These are phyloP conservation scores for Xenus cinereus DNA, from an alignment of 2,113 vertebrate species.

Conservation along the genomic window DNA sequence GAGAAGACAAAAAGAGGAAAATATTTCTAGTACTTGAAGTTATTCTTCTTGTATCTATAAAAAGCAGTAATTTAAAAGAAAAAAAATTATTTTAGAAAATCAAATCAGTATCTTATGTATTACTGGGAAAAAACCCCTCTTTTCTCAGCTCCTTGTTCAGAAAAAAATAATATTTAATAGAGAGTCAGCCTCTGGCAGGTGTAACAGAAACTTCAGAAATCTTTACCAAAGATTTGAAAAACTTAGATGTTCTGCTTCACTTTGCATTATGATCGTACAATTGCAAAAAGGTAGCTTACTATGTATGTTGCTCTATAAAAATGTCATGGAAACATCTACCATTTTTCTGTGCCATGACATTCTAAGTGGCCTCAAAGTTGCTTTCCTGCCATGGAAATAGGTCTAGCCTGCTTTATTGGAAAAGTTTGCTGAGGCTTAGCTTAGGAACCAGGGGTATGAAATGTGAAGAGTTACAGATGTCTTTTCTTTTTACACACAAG, in stretches of 20 bases:
- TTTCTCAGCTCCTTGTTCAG: neutral
- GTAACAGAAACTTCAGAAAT: neutral
- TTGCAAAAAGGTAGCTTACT: neutral
- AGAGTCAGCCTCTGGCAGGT: neutral
- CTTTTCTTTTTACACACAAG: neutral
- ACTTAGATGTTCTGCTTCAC: neutral
- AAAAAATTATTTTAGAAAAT: neutral
- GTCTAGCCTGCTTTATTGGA: neutral
- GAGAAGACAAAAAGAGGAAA: neutral
- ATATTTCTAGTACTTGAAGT: neutral
- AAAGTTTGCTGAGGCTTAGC: neutral
- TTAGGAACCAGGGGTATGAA: neutral
- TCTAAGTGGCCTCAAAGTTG: neutral
- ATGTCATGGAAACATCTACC: neutral
- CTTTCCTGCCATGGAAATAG: neutral
- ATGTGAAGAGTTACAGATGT: neutral
- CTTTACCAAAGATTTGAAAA: neutral
- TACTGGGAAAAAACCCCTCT: neutral
- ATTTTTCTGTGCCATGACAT: neutral
- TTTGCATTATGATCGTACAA: neutral
- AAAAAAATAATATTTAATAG: neutral
- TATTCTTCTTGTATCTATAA: neutral
- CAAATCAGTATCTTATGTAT: neutral
- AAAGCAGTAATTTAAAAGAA: neutral
- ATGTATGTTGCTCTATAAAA: neutral